phyloP scores from a whole-genome alignment of 23 tunicate species.

The Halocynthia roretzi region DNA sequence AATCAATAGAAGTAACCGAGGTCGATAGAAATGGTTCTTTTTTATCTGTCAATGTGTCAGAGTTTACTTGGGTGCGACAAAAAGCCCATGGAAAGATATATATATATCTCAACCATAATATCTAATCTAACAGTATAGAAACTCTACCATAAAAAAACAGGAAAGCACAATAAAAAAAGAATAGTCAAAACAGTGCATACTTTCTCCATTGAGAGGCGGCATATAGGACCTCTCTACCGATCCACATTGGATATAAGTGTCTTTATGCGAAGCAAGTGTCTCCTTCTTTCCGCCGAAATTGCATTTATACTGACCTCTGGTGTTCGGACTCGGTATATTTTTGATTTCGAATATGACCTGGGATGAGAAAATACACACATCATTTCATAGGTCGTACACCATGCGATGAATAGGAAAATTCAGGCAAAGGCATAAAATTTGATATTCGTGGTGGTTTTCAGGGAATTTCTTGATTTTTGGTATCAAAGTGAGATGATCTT shows the following conservation, averaged over 20 bases:
- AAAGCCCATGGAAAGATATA: no score
- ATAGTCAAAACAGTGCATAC: not conserved
- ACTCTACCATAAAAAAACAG: not conserved
- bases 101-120: no score
- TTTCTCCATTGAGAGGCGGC: conserved; percentile 10
- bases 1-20: no score
- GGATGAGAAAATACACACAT: not conserved
- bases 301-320: conserved; percentile 1
- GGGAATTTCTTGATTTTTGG: no score
- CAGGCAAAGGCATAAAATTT: not conserved
- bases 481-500: no score
- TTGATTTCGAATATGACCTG: conserved; percentile 7
- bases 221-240: not conserved
- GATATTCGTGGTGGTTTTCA: no score
- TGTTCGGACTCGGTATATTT: conserved; percentile 7
- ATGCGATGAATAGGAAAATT: not conserved
- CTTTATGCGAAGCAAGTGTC: conserved; percentile 5
- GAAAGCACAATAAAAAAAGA: not conserved
- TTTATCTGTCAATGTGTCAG: no score
- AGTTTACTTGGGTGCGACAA: no score
- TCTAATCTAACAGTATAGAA: not conserved
- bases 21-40: no score
- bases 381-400: no score
- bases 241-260: not conserved
- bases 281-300: not conserved